Conservation (phyloP, 2,888 invertebrate species). For the Agrochola litura region DNA sequence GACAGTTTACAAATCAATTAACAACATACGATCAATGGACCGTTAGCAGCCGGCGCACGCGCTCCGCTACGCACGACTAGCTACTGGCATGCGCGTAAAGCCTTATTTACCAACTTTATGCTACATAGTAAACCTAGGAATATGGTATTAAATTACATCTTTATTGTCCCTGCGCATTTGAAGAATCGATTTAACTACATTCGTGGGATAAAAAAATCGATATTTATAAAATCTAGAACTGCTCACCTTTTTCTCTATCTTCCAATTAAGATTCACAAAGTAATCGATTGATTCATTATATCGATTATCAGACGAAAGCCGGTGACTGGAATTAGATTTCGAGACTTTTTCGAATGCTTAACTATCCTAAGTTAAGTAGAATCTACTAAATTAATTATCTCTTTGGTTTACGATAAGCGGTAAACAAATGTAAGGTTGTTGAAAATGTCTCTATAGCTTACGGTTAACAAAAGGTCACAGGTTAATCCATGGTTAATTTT, state of each 20-base stretch:
- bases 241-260: background rate
- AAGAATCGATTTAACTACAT: background rate
- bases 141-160: background rate
- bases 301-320: background rate
- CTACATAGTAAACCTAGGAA: too few relatives aligned
- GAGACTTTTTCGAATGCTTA: background rate
- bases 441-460: conserved; percentile 45
- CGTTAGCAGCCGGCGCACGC: conserved; percentile 65
- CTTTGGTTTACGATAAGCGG: background rate
- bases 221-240: background rate
- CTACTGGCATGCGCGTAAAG: conserved; percentile 71
- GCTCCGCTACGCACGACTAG: conserved; percentile 76
- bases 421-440: conserved; percentile 20
- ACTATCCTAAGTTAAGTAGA: background rate
- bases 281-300: background rate
- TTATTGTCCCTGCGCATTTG: background rate
- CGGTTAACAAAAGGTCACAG: conserved; percentile 36
- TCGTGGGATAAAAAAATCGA: background rate
- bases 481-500: conserved; percentile 51
- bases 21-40: conserved; percentile 59
- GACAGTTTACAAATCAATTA: conserved; percentile 65
- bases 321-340: background rate
- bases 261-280: too few relatives aligned
- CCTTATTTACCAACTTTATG: conserved; percentile 46
- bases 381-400: background rate